These are phyloP conservation scores for Drosophila sulfurigaster DNA, from an alignment of 1,140 invertebrate genomes.

Conservation along the genomic window DNA sequence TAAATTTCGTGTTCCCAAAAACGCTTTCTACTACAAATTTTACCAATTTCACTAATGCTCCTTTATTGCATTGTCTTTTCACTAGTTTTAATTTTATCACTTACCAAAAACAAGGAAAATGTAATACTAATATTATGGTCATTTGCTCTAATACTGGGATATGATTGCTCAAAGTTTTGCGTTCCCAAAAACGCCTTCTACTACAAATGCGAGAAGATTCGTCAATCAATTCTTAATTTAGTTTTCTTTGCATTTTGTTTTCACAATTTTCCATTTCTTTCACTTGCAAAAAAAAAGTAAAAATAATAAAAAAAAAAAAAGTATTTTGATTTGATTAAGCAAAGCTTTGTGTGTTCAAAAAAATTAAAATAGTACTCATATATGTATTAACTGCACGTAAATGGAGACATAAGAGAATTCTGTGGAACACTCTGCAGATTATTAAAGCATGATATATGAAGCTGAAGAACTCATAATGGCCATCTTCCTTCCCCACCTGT, in stretches of 20 bases:
- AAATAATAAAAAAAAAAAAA: background rate
- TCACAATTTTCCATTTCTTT: background rate
- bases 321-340: too few species aligned
- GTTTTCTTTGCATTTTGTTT: background rate
- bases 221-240: too few species aligned
- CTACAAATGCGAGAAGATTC: too few species aligned
- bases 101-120: too few species aligned
- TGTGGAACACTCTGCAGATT: conserved; percentile 29
- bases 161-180: too few species aligned
- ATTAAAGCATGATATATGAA: conserved; percentile 49
- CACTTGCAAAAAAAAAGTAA: background rate
- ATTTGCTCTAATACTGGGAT: too few species aligned
- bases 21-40: background rate
- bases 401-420: conserved; percentile 29
- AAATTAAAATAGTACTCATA: background rate
- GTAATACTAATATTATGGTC: too few species aligned
- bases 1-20: background rate
- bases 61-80: too few species aligned
- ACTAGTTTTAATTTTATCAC: too few species aligned
- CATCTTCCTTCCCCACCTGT: conserved; percentile 4
- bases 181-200: too few species aligned
- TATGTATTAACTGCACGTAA: background rate
- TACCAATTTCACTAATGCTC: background rate
- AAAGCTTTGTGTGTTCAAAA: too few species aligned
- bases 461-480: conserved; percentile 28